phyloP scores from a whole-genome alignment of 2,113 vertebrate genomes.

The Parus major region DNA sequence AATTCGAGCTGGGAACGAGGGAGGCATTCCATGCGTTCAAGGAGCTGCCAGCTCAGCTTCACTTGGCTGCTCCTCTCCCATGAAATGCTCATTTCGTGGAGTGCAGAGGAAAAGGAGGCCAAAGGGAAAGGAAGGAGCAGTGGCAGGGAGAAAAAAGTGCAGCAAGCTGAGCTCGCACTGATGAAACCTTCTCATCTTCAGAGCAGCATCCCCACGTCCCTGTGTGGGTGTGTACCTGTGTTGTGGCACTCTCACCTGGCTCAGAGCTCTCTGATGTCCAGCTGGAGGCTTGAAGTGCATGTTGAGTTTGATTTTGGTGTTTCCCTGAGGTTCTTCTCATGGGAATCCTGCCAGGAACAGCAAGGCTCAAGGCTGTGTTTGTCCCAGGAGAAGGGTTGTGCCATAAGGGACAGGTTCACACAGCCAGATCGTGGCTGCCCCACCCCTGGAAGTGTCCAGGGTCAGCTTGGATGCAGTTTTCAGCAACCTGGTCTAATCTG shows the following conservation, averaged over 20 bases:
- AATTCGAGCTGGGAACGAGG: background rate
- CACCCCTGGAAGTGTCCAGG: background rate
- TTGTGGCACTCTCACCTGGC: background rate
- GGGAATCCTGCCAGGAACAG: no score
- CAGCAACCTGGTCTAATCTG: background rate
- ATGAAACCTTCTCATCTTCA: background rate
- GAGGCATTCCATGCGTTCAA: background rate
- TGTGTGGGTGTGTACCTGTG: background rate
- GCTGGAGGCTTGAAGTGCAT: background rate
- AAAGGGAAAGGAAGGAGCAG: background rate
- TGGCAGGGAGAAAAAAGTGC: background rate
- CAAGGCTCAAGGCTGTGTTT: background rate
- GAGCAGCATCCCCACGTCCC: rapidly evolving
- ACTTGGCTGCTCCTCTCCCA: background rate
- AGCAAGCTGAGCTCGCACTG: background rate
- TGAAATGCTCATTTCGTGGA: background rate
- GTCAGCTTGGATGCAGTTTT: background rate
- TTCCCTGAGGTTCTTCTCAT: background rate
- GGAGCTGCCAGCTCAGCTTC: background rate
- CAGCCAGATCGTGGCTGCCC: background rate
- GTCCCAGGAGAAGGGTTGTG: background rate
- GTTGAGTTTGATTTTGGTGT: background rate
- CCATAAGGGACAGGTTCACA: background rate
- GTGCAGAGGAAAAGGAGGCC: background rate
- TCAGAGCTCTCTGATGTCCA: background rate